These are phyloP conservation scores for Ostrea edulis DNA, from an alignment of 1,140 invertebrate species.

Conservation along the genomic window DNA sequence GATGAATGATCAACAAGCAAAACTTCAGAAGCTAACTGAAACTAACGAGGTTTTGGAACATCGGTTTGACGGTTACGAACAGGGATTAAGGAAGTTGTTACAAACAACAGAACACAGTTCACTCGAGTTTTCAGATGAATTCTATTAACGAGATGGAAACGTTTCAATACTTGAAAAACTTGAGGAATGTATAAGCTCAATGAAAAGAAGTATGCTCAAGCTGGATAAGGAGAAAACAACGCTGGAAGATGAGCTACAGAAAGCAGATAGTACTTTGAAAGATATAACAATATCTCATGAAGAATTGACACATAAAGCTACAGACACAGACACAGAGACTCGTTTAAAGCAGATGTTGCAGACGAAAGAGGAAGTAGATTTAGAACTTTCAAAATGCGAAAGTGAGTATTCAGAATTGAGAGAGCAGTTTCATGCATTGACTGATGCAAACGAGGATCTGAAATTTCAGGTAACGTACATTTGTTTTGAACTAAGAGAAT, in stretches of 20 bases:
- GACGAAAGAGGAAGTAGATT: not conserved
- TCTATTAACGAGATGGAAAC: not conserved
- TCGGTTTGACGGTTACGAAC: not conserved
- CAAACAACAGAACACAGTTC: not conserved
- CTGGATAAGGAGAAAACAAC: not conserved
- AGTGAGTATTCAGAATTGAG: constrained; percentile 1
- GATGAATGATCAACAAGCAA: not conserved
- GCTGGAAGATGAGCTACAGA: not conserved
- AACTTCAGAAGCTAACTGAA: not conserved
- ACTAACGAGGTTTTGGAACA: not conserved
- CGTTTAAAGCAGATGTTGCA: not conserved
- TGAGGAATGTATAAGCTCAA: not conserved
- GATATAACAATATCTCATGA: not conserved
- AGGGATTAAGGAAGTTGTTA: not conserved
- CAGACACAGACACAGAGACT: not conserved
- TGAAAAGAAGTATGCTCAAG: not conserved
- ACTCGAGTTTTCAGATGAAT: not conserved
- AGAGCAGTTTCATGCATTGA: constrained; percentile 16
- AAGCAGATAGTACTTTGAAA: not conserved
- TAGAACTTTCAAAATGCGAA: not conserved
- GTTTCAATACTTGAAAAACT: not conserved
- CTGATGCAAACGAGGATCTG: not conserved
- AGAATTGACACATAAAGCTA: not conserved
- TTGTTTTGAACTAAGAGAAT: no score
- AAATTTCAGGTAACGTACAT: not conserved